phyloP scores from a whole-genome alignment of 1,140 invertebrate genomes.

The Nasonia vitripennis region DNA sequence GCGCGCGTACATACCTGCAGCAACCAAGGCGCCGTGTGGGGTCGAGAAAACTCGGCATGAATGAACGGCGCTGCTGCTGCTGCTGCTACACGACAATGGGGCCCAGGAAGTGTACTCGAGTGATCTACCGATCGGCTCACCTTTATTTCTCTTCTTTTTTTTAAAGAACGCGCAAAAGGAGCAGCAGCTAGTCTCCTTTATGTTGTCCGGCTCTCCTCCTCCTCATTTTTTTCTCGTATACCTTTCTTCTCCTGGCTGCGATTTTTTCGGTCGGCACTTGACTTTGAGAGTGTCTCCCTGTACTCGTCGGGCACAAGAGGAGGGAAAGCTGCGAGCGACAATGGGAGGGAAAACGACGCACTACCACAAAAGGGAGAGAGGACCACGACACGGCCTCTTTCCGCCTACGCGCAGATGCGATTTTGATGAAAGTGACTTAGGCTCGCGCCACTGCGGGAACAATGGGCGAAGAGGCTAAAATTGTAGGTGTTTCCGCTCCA shows the following conservation, averaged over 20 bases:
- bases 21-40: slow-evolving; percentile 65
- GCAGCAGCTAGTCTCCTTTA: not conserved
- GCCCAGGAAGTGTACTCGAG: slow-evolving; percentile 70
- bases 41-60: slow-evolving; percentile 61
- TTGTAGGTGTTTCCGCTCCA: slow-evolving; percentile 31
- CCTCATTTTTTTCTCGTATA: slow-evolving; percentile 49
- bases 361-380: slow-evolving; percentile 1
- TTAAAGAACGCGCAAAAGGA: slow-evolving; percentile 28
- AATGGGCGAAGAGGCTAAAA: not conserved
- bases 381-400: slow-evolving; percentile 55
- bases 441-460: slow-evolving; percentile 16
- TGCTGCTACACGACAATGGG: slow-evolving; percentile 61
- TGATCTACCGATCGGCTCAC: slow-evolving; percentile 62
- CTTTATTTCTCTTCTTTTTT: slow-evolving; percentile 41
- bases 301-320: slow-evolving; percentile 23
- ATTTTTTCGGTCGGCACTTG: slow-evolving; percentile 62
- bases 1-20: not conserved
- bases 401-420: slow-evolving; percentile 57
- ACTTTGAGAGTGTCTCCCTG: slow-evolving; percentile 60
- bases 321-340: slow-evolving; percentile 15
- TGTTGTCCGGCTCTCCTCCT: slow-evolving; percentile 44
- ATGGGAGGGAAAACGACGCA: slow-evolving; percentile 44
- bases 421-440: slow-evolving; percentile 65
- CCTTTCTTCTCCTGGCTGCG: slow-evolving; percentile 28
- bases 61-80: slow-evolving; percentile 52